Evolutionary conservation across 1,140 invertebrate species (phyloP).

Genomic region (Anoplophora glabripennis): DNA sequence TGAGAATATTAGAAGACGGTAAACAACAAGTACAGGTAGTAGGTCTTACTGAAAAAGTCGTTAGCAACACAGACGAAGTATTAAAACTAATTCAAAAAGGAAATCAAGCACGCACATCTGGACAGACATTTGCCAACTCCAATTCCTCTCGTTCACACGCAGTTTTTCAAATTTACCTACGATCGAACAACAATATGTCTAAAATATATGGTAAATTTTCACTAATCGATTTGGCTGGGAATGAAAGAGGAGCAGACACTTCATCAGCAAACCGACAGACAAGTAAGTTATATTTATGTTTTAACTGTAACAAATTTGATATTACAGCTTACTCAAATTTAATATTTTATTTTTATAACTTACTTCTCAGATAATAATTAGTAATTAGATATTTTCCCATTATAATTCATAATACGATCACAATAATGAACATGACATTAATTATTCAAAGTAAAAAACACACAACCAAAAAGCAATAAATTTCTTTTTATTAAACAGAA

Average conservation of each 20-base stretch:
- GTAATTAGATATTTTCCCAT: too few species aligned
- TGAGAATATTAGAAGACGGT: constrained; percentile 83
- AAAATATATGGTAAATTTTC: constrained; percentile 73
- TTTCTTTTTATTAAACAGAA: too few species aligned
- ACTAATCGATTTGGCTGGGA: constrained; percentile 75
- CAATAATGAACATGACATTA: too few species aligned
- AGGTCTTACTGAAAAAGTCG: constrained; percentile 73
- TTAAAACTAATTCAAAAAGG: constrained; percentile 72
- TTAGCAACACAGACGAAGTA: constrained; percentile 74
- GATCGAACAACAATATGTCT: constrained; percentile 39
- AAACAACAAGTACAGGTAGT: constrained; percentile 80
- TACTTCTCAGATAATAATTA: too few species aligned
- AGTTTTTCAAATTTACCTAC: constrained; percentile 76
- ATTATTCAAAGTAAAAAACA: too few species aligned
- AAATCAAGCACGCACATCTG: constrained; percentile 70
- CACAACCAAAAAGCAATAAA: too few species aligned
- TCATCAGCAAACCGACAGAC: constrained; percentile 70
- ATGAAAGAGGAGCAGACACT: constrained; percentile 75
- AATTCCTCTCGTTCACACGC: constrained; percentile 87
- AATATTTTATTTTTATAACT: too few species aligned
- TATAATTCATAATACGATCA: too few species aligned
- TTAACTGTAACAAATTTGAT: too few species aligned
- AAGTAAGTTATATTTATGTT: constrained; percentile 42
- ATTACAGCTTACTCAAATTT: too few species aligned
- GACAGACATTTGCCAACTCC: constrained; percentile 80